These are phyloP conservation scores for Lithobius niger DNA, from an alignment of 1,140 invertebrate genomes.

Conservation along the genomic window DNA sequence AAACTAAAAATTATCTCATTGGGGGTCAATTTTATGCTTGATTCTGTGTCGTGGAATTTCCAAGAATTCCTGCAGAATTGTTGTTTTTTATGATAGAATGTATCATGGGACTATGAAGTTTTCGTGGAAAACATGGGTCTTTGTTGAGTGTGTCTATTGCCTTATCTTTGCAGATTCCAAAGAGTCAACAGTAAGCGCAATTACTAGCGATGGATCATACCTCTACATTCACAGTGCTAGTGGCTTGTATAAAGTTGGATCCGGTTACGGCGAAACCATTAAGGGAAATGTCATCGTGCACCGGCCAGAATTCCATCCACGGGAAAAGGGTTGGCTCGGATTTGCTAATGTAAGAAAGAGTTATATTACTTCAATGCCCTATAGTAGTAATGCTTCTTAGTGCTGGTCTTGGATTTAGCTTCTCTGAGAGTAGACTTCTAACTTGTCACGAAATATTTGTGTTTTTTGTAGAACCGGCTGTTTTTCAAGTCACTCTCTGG, in stretches of 20 bases:
- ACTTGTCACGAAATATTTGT: background rate
- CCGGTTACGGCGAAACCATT: constrained; percentile 78
- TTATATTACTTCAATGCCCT: too few species aligned
- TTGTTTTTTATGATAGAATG: too few species aligned
- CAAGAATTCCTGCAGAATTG: too few species aligned
- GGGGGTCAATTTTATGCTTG: too few species aligned
- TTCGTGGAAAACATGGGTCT: too few species aligned
- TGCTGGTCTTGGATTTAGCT: too few species aligned
- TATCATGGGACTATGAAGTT: too few species aligned
- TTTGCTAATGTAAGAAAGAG: constrained; percentile 68
- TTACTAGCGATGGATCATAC: constrained; percentile 76
- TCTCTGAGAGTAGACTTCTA: too few species aligned
- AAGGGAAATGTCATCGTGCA: constrained; percentile 70
- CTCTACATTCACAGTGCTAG: constrained; percentile 62
- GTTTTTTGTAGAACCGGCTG: constrained; percentile 37
- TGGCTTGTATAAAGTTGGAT: constrained; percentile 75
- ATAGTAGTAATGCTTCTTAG: too few species aligned
- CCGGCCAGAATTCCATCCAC: constrained; percentile 61
- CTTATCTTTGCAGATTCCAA: constrained; percentile 6
- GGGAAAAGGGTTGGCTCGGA: constrained; percentile 61
- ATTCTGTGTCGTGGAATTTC: too few species aligned
- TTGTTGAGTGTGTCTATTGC: background rate
- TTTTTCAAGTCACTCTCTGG: constrained; percentile 35
- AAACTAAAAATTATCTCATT: too few species aligned
- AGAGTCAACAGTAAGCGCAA: constrained; percentile 22